A percentile compares a stretch with the other conserved stretches of the same genome.
Evolutionary conservation across 2,113 vertebrate genomes (phyloP).

Genomic region (Chrysochloris asiatica): DNA sequence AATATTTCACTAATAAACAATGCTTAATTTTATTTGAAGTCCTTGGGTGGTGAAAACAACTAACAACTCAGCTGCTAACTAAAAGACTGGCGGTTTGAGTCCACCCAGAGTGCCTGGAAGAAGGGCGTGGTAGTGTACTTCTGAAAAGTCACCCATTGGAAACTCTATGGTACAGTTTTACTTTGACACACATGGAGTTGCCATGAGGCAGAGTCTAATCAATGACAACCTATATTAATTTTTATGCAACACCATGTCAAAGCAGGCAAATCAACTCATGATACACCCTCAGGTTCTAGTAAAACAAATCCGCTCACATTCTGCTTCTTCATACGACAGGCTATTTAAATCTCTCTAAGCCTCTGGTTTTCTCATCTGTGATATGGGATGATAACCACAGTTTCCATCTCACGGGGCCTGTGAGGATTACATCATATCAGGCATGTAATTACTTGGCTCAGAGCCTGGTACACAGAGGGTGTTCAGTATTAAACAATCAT

Average conservation of each 20-base stretch:
- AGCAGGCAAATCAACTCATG: not conserved
- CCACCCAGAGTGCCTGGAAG: not conserved
- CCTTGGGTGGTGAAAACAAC: not conserved
- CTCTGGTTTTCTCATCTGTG: not conserved
- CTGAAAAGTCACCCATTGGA: not conserved
- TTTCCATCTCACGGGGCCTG: not conserved
- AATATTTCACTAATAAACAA: not conserved
- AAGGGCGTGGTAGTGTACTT: not conserved
- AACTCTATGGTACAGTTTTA: not conserved
- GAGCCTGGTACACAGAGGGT: not conserved
- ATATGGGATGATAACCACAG: not conserved
- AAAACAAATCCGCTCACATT: not conserved
- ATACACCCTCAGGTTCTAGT: not conserved
- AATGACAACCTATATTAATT: not conserved
- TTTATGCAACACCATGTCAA: not conserved
- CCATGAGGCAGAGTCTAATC: not conserved
- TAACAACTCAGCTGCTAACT: not conserved
- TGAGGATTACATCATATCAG: not conserved
- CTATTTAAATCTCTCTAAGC: not conserved
- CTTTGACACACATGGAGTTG: not conserved
- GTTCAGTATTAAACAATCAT: not conserved
- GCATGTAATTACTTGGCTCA: not conserved
- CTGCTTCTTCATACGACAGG: not conserved
- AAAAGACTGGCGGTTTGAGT: not conserved
- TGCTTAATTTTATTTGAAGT: not conserved